Conservation (phyloP, 1,140 invertebrate genomes). For the Pemphigus obesinymphae region DNA sequence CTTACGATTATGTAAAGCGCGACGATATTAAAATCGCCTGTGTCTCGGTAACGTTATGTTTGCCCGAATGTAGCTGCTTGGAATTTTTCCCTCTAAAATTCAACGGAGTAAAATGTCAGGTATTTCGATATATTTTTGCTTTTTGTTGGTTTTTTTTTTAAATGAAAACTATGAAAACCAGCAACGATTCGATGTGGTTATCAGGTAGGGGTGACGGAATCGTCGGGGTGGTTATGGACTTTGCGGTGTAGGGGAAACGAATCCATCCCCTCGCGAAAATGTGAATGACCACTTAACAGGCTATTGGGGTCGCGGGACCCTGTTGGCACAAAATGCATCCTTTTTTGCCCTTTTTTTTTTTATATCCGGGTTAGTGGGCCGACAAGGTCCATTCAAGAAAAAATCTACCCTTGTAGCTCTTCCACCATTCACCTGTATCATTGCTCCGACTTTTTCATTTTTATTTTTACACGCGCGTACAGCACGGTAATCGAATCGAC, state of each 20-base stretch:
- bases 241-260: background rate
- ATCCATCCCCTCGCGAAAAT: conserved; percentile 35
- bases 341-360: background rate
- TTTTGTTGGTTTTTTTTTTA: no score
- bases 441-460: background rate
- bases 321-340: conserved; percentile 8
- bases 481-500: background rate
- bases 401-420: background rate
- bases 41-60: background rate
- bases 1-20: background rate
- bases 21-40: conserved; percentile 6
- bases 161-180: background rate
- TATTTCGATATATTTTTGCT: no score
- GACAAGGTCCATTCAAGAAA: conserved; percentile 6
- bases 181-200: background rate
- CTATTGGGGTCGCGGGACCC: background rate
- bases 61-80: background rate
- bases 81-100: background rate
- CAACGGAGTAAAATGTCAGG: background rate
- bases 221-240: background rate
- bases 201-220: background rate
- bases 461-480: background rate
- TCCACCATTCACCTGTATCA: background rate
- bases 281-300: conserved; percentile 38
- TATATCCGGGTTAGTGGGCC: conserved; percentile 27